Conservation (phyloP, 2,797 vertebrate genomes). For the Leuciscus waleckii region DNA sequence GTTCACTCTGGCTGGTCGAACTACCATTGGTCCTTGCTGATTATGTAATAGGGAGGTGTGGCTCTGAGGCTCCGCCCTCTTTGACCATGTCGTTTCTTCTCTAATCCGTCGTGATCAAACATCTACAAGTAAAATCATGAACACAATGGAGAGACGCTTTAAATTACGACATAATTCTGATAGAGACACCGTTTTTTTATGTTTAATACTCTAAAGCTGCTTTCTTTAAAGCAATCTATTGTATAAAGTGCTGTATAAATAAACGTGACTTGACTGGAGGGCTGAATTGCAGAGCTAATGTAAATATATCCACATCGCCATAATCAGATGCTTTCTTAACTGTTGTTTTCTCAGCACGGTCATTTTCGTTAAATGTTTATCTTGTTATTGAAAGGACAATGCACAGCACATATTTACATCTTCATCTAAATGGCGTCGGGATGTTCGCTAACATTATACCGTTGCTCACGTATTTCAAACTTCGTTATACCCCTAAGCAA, state of each 20-base stretch:
- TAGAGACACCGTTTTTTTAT: not conserved
- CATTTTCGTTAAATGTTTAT: not conserved
- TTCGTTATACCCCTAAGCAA: too few relatives aligned
- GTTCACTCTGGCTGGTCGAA: not conserved
- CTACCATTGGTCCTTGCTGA: not conserved
- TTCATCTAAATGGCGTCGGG: not conserved
- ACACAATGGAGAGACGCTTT: not conserved
- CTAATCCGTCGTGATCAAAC: not conserved
- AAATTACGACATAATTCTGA: too few relatives aligned
- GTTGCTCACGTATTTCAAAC: not conserved
- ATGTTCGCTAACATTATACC: not conserved
- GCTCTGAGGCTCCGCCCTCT: not conserved
- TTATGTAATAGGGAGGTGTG: not conserved
- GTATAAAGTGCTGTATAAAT: not conserved
- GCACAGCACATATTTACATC: not conserved
- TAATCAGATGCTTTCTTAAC: not conserved
- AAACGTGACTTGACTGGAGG: not conserved
- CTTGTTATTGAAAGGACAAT: not conserved
- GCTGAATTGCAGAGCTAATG: not conserved
- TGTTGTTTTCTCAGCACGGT: too few relatives aligned
- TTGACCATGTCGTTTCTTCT: not conserved
- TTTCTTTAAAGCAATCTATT: not conserved
- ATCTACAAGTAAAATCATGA: not conserved
- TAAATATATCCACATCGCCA: not conserved
- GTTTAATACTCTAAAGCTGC: not conserved